Conservation (phyloP, 2,888 invertebrate genomes). For the Himalopsyche tibetana region DNA sequence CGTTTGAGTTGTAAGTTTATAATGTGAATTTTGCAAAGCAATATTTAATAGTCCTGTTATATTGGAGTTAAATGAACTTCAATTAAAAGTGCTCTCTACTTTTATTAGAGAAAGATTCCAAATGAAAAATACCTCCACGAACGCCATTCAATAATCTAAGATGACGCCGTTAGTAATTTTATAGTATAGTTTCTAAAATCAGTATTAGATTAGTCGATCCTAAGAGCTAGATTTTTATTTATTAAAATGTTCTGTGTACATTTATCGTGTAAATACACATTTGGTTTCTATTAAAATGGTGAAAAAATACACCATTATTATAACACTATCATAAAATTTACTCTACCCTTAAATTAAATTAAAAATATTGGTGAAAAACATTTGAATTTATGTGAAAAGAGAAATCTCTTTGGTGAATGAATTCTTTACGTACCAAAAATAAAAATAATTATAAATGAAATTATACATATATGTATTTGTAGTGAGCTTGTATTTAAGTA, state of each 20-base stretch:
- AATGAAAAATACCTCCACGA: background rate
- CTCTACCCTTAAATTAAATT: constrained; percentile 1
- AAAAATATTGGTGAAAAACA: constrained; percentile 17
- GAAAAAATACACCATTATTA: constrained; percentile 8
- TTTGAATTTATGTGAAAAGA: background rate
- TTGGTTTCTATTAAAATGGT: background rate
- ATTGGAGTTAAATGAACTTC: background rate
- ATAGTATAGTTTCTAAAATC: background rate
- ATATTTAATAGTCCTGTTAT: background rate
- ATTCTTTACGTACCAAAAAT: no score
- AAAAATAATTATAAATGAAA: no score
- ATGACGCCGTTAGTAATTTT: background rate
- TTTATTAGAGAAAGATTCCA: background rate
- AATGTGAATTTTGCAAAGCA: no score
- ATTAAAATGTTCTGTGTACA: constrained; percentile 11
- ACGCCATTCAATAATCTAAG: background rate
- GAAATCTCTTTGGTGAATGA: no score
- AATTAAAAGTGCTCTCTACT: constrained; percentile 22
- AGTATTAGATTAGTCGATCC: background rate
- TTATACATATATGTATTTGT: no score
- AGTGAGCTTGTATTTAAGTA: no score
- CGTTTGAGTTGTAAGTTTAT: no score
- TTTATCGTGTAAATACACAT: background rate
- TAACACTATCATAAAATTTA: background rate
- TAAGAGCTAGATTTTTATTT: background rate